phyloP scores from a whole-genome alignment of 23 tunicate genomes.

The Halocynthia aurantium region DNA sequence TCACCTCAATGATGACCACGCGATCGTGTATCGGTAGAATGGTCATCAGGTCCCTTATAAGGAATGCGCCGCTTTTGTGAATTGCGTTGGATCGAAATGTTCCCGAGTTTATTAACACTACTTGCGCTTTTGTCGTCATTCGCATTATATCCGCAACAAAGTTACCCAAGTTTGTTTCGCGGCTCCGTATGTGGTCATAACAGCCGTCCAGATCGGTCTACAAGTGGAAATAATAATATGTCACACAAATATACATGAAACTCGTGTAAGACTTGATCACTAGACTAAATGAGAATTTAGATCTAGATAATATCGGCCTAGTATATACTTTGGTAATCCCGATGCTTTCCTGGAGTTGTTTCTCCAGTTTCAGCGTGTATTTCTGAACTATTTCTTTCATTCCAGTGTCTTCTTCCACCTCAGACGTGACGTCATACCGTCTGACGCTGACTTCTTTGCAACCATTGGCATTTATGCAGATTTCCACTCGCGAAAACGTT shows the following conservation, averaged over 20 bases:
- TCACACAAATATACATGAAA: slow-evolving; percentile 8
- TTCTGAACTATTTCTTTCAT: slow-evolving; percentile 49
- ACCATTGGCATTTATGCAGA: slow-evolving; percentile 33
- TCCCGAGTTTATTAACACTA: slow-evolving; percentile 84
- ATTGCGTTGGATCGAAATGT: slow-evolving; percentile 68
- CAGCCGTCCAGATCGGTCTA: slow-evolving; percentile 55
- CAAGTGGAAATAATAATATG: slow-evolving; percentile 7
- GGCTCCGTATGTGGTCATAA: slow-evolving; percentile 40
- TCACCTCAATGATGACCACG: slow-evolving; percentile 59
- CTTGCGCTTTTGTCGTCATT: slow-evolving; percentile 41
- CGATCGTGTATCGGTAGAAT: slow-evolving; percentile 86
- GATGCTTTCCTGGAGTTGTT: slow-evolving; percentile 35
- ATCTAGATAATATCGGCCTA: background rate
- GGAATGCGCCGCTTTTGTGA: slow-evolving; percentile 44
- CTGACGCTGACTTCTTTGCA: slow-evolving; percentile 50
- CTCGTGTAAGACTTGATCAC: background rate
- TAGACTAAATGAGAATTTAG: background rate
- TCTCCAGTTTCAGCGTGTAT: slow-evolving; percentile 54
- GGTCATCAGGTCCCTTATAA: slow-evolving; percentile 64
- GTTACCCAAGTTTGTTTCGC: slow-evolving; percentile 76
- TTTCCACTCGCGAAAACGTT: slow-evolving; percentile 61
- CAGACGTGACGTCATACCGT: slow-evolving; percentile 57
- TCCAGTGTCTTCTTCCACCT: slow-evolving; percentile 7
- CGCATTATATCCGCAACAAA: slow-evolving; percentile 88
- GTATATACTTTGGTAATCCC: slow-evolving; percentile 40